These are phyloP conservation scores for Drosophila gunungcola DNA, from an alignment of 1,140 invertebrate species.

Conservation along the genomic window DNA sequence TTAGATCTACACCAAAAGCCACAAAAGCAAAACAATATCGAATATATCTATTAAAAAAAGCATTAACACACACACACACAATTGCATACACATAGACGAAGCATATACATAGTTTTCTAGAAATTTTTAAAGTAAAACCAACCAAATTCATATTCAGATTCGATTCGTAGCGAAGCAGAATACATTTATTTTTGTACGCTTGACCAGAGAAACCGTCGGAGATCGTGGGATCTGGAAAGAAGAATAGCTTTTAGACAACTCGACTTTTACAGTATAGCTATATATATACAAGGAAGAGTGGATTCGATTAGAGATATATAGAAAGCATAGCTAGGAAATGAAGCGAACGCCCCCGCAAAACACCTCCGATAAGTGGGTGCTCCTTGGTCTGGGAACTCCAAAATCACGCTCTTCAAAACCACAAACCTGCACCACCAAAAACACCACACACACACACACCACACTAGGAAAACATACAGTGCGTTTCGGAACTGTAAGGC, in stretches of 20 bases:
- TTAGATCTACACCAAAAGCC: constrained; percentile 19
- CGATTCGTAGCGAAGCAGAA: constrained; percentile 30
- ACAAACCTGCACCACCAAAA: constrained; percentile 11
- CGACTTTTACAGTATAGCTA: constrained; percentile 31
- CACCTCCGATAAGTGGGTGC: constrained; percentile 7
- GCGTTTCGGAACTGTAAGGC: constrained; percentile 4
- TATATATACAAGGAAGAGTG: constrained; percentile 3
- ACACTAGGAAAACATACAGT: constrained; percentile 6
- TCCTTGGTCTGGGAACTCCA: constrained; percentile 4
- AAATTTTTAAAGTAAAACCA: constrained; percentile 59
- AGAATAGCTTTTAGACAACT: constrained; percentile 45
- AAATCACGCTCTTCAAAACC: constrained; percentile 20
- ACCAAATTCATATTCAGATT: constrained; percentile 28
- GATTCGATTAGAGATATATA: constrained; percentile 30
- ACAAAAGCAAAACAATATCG: constrained; percentile 5
- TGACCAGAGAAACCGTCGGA: neutral
- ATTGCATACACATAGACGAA: constrained; percentile 27
- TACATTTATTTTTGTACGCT: constrained; percentile 70
- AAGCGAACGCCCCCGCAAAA: constrained; percentile 7
- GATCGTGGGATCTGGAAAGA: constrained; percentile 2
- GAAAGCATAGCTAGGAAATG: constrained; percentile 31
- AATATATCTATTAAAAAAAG: constrained; percentile 14
- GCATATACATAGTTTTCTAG: constrained; percentile 67
- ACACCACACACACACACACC: constrained; percentile 17
- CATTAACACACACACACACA: constrained; percentile 16